Conservation (phyloP, 1,140 invertebrate species). For the Magallana gigas region DNA sequence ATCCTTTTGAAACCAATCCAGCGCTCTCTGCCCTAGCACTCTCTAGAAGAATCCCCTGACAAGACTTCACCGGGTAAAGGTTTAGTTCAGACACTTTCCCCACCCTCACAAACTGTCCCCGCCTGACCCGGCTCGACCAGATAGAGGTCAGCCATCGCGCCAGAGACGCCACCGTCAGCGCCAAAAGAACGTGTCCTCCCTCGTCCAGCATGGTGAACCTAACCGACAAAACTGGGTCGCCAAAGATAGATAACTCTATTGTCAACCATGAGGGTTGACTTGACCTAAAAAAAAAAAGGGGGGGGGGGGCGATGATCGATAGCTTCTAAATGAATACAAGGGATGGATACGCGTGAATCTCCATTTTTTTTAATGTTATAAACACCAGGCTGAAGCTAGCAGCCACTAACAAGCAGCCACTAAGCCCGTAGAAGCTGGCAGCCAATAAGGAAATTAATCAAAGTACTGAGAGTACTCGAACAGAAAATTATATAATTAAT, state of each 20-base stretch:
- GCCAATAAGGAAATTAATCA: too few relatives aligned
- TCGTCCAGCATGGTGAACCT: neutral
- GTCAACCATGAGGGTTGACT: too few relatives aligned
- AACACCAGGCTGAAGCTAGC: too few relatives aligned
- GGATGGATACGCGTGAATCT: too few relatives aligned
- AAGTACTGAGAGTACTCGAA: too few relatives aligned
- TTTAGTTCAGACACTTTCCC: constrained; percentile 20
- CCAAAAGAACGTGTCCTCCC: neutral
- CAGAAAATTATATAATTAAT: too few relatives aligned
- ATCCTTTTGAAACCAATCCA: neutral
- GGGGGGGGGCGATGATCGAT: neutral
- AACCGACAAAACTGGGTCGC: neutral
- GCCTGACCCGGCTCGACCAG: neutral
- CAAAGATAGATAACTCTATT: neutral
- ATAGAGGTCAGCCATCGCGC: neutral
- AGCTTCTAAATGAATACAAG: too few relatives aligned
- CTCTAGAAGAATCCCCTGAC: neutral
- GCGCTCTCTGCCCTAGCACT: neutral
- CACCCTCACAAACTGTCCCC: neutral
- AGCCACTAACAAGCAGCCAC: too few relatives aligned
- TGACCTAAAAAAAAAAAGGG: too few relatives aligned
- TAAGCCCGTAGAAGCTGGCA: too few relatives aligned
- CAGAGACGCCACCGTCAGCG: neutral
- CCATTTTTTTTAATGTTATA: too few relatives aligned
- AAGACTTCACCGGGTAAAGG: constrained; percentile 26